Base-by-base conservation (phyloP, 2,113 vertebrate species). In the Brachyistius frenatus region DNA sequence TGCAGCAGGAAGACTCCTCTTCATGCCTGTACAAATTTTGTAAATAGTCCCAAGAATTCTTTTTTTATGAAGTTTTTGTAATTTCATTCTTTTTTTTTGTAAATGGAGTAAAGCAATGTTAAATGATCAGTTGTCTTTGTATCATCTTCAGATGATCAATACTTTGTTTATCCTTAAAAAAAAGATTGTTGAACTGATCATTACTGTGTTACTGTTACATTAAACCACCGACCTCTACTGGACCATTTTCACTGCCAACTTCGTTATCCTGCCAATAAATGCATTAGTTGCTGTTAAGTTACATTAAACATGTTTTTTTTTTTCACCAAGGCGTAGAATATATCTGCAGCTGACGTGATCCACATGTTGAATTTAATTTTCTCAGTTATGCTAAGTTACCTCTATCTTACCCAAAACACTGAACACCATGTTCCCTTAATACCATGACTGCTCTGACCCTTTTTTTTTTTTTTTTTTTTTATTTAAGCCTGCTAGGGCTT, bases 21-120 rank as follows among this genome's bases (percentile, higher is more conserved):
- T 8, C 72, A 78, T 54, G 79, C 36, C 23, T 94, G 93, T 95
- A 93, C 80, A 94, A 46, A 73, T 69, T 4, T 75, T 95, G 95
- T 95, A 95, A 92, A 95, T 95, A 95, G 33, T 23, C 47, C 30
- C 54, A 52, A 13, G 66, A 78, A 83, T 67, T 47, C 7, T 62
- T 83, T 70, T 81, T 80, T 63, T 71, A 57, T 66, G 5, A 60
- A 2, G 39, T 47, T 62, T 84, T 66, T 71, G 2, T 77, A 49
- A 68, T 65, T 56, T 63, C 78, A 56, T 83, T 71, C 0, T 35
- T 52, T 66, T 80, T 80, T 66, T 56, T 81, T 86, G 66, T 89
- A 85, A 62, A 87, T 83, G 52, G 32, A 80, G 32, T 0, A 14
- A 66, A 75, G 37, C 63, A 80, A 61, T 86, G 67, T 85, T 94